Evolutionary conservation across 2,113 vertebrate species (phyloP), one percentile per base, ranked within the genome.

Genomic region (Trematomus loennbergii): DNA sequence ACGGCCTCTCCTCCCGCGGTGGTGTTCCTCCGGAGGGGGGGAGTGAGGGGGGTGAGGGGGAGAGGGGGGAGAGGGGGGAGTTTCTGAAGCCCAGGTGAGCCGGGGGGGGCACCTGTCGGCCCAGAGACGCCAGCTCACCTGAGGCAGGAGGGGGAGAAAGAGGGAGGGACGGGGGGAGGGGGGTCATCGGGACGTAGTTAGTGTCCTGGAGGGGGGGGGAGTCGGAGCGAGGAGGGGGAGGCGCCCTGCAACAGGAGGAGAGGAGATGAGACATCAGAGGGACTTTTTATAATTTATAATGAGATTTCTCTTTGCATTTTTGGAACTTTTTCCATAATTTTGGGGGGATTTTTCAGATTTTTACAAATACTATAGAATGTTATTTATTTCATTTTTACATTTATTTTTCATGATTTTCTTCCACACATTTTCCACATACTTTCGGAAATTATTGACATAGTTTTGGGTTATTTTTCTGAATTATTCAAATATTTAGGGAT

Each of bases 111-210:
- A 94, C 91, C 11, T 89, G 89, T 9, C 79, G 69, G n/a, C 93
- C 91, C 36, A 92, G 72, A 2, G 89, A 78, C 0, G 74, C 77
- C 59, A 10, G 64, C 45, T 93, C 90, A 1, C 25, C 58, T 0
- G 74, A 4, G 16, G 58, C 40, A 15, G 63, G 12, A 10, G 17
- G 18, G 17, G 78, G 58, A 15, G 75, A 69, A 22, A 54, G 1
- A 2, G 87, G 53, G 3, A 76, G 75, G 20, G 76, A 59, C 15
- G 87, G 43, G 2, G 73, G 29, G 48, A 84, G 6, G 1, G 90
- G 90, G 4, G 86, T 93, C 93, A 94, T 94, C 18, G 89, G 73
- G 58, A 94, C 88, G 0, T 94, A 94, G 90, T 90, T 91, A 20
- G 61, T 60, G 3, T 91, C 89, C 7, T 82, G 86, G 16, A 50